phyloP scores from a whole-genome alignment of 2,113 vertebrate species.

The Marmota monax region DNA sequence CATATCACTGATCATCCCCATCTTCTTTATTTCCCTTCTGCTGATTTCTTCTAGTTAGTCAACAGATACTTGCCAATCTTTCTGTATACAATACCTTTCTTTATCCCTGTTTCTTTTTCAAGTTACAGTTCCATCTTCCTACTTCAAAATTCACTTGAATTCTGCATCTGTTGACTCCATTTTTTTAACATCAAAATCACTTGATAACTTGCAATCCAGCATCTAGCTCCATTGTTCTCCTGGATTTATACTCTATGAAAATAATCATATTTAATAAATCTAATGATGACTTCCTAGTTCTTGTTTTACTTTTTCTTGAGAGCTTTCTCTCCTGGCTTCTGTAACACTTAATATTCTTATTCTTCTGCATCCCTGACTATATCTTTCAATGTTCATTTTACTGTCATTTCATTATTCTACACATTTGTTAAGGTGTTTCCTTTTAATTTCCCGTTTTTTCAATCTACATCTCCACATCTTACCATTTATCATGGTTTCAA shows the following conservation, averaged over 20 bases:
- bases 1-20: background rate
- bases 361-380: background rate
- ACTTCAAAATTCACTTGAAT: background rate
- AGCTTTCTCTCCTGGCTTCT: background rate
- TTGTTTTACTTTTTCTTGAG: background rate
- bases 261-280: background rate
- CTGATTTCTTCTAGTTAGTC: background rate
- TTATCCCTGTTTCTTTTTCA: background rate
- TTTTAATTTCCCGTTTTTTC: background rate
- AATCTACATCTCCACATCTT: background rate
- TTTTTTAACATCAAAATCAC: background rate
- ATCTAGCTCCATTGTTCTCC: background rate
- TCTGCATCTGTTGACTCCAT: background rate
- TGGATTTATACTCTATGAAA: conserved; percentile 8
- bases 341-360: background rate
- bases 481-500: background rate
- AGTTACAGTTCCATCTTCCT: background rate
- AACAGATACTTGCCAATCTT: background rate
- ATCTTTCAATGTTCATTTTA: conserved; percentile 17
- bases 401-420: background rate
- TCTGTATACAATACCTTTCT: background rate
- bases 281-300: background rate
- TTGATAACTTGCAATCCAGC: background rate
- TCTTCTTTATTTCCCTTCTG: background rate
- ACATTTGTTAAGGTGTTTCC: background rate